phyloP scores from a whole-genome alignment of 2,797 vertebrate genomes.

The Coregonus sp. region DNA sequence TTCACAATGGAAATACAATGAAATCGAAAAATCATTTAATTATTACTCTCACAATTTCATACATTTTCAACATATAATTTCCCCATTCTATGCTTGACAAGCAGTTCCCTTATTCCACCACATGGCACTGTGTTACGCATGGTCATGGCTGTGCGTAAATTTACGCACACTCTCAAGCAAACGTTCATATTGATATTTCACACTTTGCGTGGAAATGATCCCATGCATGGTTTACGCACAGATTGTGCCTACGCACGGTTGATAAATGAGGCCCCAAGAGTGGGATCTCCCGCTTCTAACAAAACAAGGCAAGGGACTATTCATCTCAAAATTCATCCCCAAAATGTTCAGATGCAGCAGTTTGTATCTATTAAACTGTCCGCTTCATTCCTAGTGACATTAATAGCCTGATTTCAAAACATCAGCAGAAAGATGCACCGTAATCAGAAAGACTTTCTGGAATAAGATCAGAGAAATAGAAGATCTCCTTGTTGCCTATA shows the following conservation, averaged over 20 bases:
- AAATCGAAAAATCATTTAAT: too few relatives aligned
- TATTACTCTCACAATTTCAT: too few relatives aligned
- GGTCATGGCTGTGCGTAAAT: too few relatives aligned
- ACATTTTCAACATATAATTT: too few relatives aligned
- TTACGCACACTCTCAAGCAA: too few relatives aligned
- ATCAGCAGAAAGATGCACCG: neutral
- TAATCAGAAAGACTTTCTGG: slow-evolving; percentile 7
- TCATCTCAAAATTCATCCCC: neutral
- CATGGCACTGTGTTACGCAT: too few relatives aligned
- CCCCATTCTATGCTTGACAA: too few relatives aligned
- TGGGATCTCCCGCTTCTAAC: neutral
- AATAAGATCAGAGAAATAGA: slow-evolving; percentile 7
- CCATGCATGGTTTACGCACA: too few relatives aligned
- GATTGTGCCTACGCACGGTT: neutral
- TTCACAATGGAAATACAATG: too few relatives aligned
- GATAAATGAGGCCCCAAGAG: neutral
- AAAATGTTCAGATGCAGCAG: neutral
- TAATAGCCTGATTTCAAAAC: neutral
- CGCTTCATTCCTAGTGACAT: neutral
- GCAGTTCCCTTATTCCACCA: too few relatives aligned
- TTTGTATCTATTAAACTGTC: neutral
- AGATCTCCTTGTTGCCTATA: neutral
- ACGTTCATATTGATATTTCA: too few relatives aligned
- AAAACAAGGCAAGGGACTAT: neutral
- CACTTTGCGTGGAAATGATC: too few relatives aligned